phyloP scores from a whole-genome alignment of 2,888 invertebrate species.

The Andrena marginata region DNA sequence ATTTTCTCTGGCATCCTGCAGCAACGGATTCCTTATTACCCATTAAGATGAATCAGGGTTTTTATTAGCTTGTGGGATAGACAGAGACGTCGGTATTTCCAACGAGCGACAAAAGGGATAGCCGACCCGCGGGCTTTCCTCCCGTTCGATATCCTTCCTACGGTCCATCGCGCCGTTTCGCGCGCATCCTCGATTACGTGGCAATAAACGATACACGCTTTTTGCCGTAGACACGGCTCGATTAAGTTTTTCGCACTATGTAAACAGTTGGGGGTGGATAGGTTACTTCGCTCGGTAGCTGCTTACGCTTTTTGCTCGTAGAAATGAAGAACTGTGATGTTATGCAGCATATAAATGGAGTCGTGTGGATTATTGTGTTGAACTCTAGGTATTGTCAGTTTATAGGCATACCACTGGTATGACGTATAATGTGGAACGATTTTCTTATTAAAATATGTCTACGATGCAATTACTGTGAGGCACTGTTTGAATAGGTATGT shows the following conservation, averaged over 20 bases:
- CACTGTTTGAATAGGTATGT: too few relatives aligned
- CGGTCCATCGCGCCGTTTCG: constrained; percentile 50
- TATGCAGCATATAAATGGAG: background rate
- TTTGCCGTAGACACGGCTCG: constrained; percentile 42
- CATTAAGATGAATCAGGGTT: constrained; percentile 68
- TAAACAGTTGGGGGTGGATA: constrained; percentile 53
- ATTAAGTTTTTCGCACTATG: constrained; percentile 58
- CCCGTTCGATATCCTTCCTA: constrained; percentile 49
- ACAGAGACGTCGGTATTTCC: constrained; percentile 25
- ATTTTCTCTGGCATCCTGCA: constrained; percentile 58
- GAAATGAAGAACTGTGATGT: constrained; percentile 1
- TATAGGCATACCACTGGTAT: background rate
- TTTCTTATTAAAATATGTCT: too few relatives aligned
- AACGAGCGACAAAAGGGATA: constrained; percentile 56
- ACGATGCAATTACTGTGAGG: too few relatives aligned
- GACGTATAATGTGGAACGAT: background rate
- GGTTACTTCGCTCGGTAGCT: constrained; percentile 24
- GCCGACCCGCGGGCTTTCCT: constrained; percentile 46
- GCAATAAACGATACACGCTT: constrained; percentile 55
- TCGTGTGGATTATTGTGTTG: background rate
- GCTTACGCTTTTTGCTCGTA: background rate
- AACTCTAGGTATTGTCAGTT: background rate
- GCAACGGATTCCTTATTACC: constrained; percentile 59
- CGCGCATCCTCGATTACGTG: constrained; percentile 58
- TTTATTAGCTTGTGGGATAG: constrained; percentile 44